phyloP scores from a whole-genome alignment of 2,113 vertebrate genomes.

The Ageneiosus marmoratus region DNA sequence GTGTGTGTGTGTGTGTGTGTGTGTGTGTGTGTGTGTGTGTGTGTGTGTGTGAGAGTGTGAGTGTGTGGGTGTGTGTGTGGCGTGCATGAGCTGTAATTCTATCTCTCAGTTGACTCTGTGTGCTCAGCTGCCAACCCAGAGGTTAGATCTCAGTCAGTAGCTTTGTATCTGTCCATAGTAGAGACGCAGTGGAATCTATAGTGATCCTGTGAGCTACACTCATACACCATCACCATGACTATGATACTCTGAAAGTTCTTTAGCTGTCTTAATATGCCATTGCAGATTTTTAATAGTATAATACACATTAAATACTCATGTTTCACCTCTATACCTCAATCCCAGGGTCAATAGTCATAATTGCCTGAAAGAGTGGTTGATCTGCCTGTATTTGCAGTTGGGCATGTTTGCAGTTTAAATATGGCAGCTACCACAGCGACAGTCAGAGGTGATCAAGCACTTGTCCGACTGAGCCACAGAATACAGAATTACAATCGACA shows the following conservation, averaged over 20 bases:
- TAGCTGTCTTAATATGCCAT: not conserved
- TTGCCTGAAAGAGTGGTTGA: conserved; percentile 3
- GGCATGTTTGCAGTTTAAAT: conserved; percentile 56
- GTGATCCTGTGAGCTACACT: not conserved
- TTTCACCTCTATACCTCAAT: conserved; percentile 7
- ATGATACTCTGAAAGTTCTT: not conserved
- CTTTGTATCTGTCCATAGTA: not conserved
- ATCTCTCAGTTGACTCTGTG: conserved; percentile 27
- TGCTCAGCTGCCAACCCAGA: conserved; percentile 32
- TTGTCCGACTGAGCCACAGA: not conserved
- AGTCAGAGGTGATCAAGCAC: not conserved
- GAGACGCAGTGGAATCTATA: not conserved
- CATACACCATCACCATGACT: not conserved
- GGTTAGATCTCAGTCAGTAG: conserved; percentile 29
- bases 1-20: conserved; percentile 12
- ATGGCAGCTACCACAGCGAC: conserved; percentile 37
- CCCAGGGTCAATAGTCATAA: not conserved
- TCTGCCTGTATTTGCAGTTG: conserved; percentile 35
- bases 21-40: conserved; percentile 20
- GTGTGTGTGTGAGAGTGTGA: conserved; percentile 14
- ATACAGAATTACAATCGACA: not conserved
- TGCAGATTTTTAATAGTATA: not conserved
- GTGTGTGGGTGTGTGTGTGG: conserved; percentile 8
- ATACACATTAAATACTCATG: not conserved
- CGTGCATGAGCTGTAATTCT: conserved; percentile 34